phyloP scores from a whole-genome alignment of 92 coral and sea anemone species.

The Muricea muricata region DNA sequence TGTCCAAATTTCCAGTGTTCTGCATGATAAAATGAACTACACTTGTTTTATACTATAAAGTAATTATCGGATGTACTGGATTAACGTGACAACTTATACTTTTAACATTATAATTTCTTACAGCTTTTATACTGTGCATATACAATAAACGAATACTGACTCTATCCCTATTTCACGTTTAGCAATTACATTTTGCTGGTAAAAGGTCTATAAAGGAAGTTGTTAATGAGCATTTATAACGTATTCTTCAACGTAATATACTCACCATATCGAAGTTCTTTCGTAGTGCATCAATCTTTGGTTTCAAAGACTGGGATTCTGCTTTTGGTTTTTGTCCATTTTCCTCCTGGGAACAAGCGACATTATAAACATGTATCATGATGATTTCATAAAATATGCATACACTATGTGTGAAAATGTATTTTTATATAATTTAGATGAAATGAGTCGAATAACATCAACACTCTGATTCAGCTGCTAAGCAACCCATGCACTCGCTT shows the following conservation, averaged over 20 bases:
- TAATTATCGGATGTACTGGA: background rate
- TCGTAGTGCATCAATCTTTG: slow-evolving; percentile 1
- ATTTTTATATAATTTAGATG: background rate
- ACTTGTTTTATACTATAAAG: background rate
- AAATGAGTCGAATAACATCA: background rate
- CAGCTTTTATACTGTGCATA: too few species aligned
- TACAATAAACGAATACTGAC: too few species aligned
- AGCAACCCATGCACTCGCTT: slow-evolving; percentile 7
- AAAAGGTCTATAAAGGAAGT: too few species aligned
- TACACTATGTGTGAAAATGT: background rate
- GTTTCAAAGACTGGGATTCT: slow-evolving; percentile 13
- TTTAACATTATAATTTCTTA: too few species aligned
- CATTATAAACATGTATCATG: slow-evolving; percentile 19
- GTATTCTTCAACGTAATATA: too few species aligned
- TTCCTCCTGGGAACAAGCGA: slow-evolving; percentile 40
- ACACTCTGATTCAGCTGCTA: slow-evolving; percentile 24
- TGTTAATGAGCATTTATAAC: too few species aligned
- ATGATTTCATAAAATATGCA: background rate
- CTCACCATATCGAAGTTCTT: slow-evolving; percentile 41
- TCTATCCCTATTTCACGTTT: too few species aligned
- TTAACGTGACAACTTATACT: background rate
- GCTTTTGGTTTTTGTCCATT: slow-evolving; percentile 9
- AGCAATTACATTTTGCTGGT: too few species aligned
- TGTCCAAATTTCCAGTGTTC: background rate
- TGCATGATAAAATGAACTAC: background rate